Percentiles rank a stretch among this genome's conserved stretches.
phyloP scores from a whole-genome alignment of 2,113 vertebrate species.

The Brachypteracias leptosomus region DNA sequence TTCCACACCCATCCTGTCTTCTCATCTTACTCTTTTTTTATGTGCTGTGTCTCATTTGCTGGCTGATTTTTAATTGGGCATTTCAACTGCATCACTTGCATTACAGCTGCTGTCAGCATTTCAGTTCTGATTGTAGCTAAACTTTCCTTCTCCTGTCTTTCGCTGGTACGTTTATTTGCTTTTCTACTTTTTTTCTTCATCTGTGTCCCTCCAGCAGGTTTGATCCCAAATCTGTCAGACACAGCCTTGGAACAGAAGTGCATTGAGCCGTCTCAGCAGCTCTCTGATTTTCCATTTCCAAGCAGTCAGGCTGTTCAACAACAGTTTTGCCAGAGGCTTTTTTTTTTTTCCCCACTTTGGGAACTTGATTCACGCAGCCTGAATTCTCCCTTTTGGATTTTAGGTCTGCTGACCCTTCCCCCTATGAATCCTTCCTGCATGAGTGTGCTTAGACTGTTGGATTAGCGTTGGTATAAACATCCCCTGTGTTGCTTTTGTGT shows the following conservation, averaged over 20 bases:
- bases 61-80: background rate
- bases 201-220: background rate
- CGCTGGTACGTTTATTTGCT: background rate
- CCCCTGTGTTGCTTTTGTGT: constrained; percentile 46
- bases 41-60: background rate
- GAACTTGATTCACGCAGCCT: background rate
- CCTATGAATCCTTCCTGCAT: constrained; percentile 43
- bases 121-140: background rate
- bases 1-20: background rate
- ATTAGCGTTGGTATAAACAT: constrained; percentile 53
- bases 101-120: background rate
- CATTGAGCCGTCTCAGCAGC: background rate
- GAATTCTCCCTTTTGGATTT: background rate
- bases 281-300: background rate
- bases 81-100: background rate
- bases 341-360: background rate
- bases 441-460: constrained; percentile 52
- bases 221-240: background rate
- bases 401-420: constrained; percentile 4
- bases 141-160: background rate
- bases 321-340: background rate
- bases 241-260: background rate
- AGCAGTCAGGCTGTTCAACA: background rate
- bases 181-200: background rate
- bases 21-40: background rate